Evolutionary conservation across 1,140 invertebrate genomes (phyloP), one percentile per base, ranked within the genome.

Genomic region (Trichonephila inaurata): DNA sequence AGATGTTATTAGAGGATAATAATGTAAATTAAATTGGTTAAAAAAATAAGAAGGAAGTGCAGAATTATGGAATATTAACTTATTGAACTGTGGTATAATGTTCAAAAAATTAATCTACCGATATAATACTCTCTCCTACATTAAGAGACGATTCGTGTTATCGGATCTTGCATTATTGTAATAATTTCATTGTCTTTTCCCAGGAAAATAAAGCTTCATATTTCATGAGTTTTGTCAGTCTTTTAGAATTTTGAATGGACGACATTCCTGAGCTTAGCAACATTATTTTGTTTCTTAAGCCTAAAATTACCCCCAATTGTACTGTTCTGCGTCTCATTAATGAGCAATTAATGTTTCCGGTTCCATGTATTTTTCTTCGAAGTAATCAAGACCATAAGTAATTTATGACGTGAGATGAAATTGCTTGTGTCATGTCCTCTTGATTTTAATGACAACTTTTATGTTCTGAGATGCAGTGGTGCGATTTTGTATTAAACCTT

Each of bases 321-420:
- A 3, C 2, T 33, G 72, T 77, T 18, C 72, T 77, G 33, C 72
- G 7, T 77, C 72, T 33, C 72, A 33, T 33, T 77, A 77, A 77
- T 19, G 72, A 77, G 18, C 28, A 18, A 33, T 77, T 77, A 77
- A 77, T 77, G 72, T 77, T 77, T 77, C 72, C 72, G 72, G 72
- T 40, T 18, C 72, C 72, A 33, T 18, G 5, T 14, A 28, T 77
- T 77, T 77, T 77, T 77, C 72, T 77, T 40, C 72, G 72, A 77
- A 33, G 72, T 77, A 77, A 77, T 40, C 72, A 33, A 77, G 33
- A 77, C 72, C 14, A 6, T 33, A 77, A 77, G 72, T 77, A 7
- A 16, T 14, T 33, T 18, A 33, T 77, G 72, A 33, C 72, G 72
- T 77, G 72, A 14, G 28, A 33, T 77, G 72, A 7, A 77, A 33